Conservation (phyloP, 1,140 invertebrate genomes). For the Charaxes varanes region DNA sequence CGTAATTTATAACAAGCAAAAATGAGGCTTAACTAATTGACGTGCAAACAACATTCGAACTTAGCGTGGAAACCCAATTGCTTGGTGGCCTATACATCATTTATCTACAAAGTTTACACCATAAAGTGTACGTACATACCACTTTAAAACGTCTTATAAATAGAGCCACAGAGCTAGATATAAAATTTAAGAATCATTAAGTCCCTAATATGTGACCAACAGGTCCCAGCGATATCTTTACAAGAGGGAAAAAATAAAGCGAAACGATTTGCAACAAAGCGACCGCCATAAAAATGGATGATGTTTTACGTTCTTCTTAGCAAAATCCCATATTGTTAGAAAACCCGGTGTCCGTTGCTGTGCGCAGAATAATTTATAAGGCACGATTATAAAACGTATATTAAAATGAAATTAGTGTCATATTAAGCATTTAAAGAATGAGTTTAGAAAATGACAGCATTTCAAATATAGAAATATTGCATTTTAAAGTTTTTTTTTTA, state of each 20-base stretch:
- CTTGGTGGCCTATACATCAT: no score
- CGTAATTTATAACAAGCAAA: no score
- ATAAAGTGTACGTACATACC: slow-evolving; percentile 12
- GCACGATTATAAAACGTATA: slow-evolving; percentile 20
- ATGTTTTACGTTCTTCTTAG: slow-evolving; percentile 60
- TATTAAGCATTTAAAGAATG: no score
- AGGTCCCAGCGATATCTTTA: slow-evolving; percentile 15
- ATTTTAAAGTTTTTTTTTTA: no score
- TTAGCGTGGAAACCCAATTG: no score
- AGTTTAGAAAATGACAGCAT: no score
- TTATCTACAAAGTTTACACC: no score
- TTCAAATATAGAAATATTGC: no score
- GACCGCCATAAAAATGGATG: slow-evolving; percentile 35
- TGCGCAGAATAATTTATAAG: slow-evolving; percentile 6
- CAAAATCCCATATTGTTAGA: slow-evolving; percentile 48
- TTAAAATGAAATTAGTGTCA: slow-evolving; percentile 45
- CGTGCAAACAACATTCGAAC: no score
- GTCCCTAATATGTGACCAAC: slow-evolving; percentile 22
- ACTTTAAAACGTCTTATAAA: slow-evolving; percentile 24
- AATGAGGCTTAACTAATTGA: no score
- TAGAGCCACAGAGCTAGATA: slow-evolving; percentile 18
- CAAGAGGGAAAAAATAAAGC: slow-evolving; percentile 27
- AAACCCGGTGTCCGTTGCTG: slow-evolving; percentile 13
- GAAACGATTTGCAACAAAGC: slow-evolving; percentile 25
- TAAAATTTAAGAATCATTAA: slow-evolving; percentile 25